These are phyloP conservation scores for Lynx canadensis DNA, from an alignment of 2,113 vertebrate species.

Conservation along the genomic window DNA sequence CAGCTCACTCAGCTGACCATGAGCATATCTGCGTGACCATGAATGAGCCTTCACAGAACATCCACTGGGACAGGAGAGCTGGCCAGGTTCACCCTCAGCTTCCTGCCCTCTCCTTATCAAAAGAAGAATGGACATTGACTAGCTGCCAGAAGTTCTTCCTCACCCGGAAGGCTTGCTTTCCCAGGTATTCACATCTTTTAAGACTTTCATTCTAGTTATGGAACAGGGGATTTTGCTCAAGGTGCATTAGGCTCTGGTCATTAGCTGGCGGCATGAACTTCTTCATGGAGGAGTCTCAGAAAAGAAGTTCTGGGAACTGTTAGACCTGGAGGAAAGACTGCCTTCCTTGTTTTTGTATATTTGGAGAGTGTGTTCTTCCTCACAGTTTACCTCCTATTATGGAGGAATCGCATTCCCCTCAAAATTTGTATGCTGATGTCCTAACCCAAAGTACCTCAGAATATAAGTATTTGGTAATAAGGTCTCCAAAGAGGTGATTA, in stretches of 20 bases:
- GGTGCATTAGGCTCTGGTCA: neutral
- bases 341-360: neutral
- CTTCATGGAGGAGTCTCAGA: neutral
- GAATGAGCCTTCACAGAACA: neutral
- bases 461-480: neutral
- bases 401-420: neutral
- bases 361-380: neutral
- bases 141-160: neutral
- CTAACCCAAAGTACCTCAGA: neutral
- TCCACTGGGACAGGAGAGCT: neutral
- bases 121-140: neutral
- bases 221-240: neutral
- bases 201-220: neutral
- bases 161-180: neutral
- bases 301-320: neutral
- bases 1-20: accelerated
- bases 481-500: neutral
- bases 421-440: neutral
- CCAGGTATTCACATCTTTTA: neutral
- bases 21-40: neutral
- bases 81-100: neutral
- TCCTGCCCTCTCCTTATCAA: neutral
- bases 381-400: neutral
- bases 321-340: neutral
- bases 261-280: neutral